A percentile compares a stretch with the other conserved stretches of the same genome.
Evolutionary conservation across 1,140 invertebrate genomes (phyloP).

Genomic region (Hylaeus volcanicus): DNA sequence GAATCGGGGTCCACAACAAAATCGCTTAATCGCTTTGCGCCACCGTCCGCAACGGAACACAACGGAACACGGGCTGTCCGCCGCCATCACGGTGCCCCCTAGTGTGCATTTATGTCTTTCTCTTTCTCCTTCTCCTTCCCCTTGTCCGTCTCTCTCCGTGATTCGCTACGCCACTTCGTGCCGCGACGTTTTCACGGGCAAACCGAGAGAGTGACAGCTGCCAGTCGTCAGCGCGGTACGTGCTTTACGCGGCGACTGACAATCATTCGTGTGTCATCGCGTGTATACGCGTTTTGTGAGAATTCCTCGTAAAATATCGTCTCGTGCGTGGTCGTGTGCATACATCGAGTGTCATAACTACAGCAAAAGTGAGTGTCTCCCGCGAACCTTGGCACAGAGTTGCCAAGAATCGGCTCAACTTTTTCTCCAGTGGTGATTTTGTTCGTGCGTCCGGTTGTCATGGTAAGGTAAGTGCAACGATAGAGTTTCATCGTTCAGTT

Average conservation of each 20-base stretch:
- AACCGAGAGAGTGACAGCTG: constrained; percentile 72
- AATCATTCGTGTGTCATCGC: constrained; percentile 58
- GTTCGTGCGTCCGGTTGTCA: constrained; percentile 68
- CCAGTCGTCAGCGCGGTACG: constrained; percentile 63
- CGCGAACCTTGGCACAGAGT: constrained; percentile 46
- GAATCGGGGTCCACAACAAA: constrained; percentile 82
- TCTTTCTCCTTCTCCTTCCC: constrained; percentile 28
- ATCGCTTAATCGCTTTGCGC: constrained; percentile 82
- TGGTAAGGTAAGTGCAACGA: constrained; percentile 73
- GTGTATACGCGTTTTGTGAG: constrained; percentile 46
- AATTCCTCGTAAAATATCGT: background rate
- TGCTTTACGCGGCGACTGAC: constrained; percentile 52
- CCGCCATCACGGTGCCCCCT: constrained; percentile 65
- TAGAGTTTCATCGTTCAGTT: background rate
- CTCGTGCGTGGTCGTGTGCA: constrained; percentile 9
- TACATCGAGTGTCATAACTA: constrained; percentile 41
- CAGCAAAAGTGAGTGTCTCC: constrained; percentile 60
- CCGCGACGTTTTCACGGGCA: constrained; percentile 69
- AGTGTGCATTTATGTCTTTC: constrained; percentile 59
- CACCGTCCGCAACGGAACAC: constrained; percentile 76
- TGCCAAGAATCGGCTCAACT: constrained; percentile 37
- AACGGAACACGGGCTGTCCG: constrained; percentile 67
- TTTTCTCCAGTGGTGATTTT: constrained; percentile 40
- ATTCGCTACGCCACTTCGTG: constrained; percentile 60
- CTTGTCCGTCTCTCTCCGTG: constrained; percentile 50